A percentile compares a stretch with the other conserved stretches of the same genome.
phyloP scores from a whole-genome alignment of 2,797 vertebrate species.

The Vireo griseus region DNA sequence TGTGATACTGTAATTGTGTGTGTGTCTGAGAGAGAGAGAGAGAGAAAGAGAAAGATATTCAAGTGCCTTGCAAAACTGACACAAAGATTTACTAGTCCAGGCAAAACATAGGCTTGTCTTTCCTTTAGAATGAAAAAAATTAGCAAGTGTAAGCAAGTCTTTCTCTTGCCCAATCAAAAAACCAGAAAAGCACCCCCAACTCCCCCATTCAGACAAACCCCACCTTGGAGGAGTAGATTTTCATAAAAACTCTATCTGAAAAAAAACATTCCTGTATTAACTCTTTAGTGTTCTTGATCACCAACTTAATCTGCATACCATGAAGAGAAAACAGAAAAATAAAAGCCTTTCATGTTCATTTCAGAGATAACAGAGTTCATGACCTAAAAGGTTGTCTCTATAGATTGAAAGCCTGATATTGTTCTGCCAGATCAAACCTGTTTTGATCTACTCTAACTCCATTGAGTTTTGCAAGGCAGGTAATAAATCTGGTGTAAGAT shows the following conservation, averaged over 20 bases:
- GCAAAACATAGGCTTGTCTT: not conserved
- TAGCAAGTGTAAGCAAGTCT: not conserved
- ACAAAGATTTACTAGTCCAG: not conserved
- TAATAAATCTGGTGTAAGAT: not conserved
- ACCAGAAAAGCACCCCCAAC: not conserved
- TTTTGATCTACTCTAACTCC: not conserved
- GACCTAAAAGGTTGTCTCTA: not conserved
- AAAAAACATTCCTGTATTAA: not conserved
- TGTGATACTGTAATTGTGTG: constrained; percentile 62
- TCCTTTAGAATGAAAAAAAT: not conserved
- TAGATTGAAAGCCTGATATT: not conserved
- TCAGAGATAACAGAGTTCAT: not conserved
- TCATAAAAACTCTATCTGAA: not conserved
- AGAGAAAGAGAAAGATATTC: not conserved
- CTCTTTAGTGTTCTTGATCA: not conserved
- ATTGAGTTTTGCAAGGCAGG: not conserved
- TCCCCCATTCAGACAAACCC: not conserved
- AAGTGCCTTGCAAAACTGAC: not conserved
- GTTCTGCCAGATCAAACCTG: not conserved
- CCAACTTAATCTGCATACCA: not conserved
- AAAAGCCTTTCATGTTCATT: not conserved
- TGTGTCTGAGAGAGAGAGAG: not conserved
- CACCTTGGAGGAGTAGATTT: not conserved
- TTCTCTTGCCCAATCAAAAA: not conserved
- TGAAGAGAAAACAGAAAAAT: not conserved